Evolutionary conservation across 1,140 invertebrate genomes (phyloP).

Genomic region (Helicoverpa armigera): DNA sequence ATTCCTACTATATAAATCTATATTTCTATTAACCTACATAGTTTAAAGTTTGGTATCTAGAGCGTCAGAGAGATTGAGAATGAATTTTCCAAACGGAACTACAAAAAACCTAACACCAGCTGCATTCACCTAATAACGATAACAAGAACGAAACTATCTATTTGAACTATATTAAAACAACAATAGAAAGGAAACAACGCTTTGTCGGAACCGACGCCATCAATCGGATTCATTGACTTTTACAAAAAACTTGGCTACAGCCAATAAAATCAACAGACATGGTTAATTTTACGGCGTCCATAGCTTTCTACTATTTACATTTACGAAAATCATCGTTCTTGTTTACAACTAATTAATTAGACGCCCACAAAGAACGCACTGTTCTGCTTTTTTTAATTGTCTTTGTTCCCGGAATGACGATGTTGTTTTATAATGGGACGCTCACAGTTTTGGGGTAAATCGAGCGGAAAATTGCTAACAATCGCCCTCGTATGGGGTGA

Average conservation of each 20-base stretch:
- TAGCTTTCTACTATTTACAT: slow-evolving; percentile 82
- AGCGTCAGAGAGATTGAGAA: no score
- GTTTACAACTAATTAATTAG: slow-evolving; percentile 85
- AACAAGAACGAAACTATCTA: slow-evolving; percentile 13
- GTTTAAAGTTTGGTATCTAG: no score
- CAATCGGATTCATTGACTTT: slow-evolving; percentile 67
- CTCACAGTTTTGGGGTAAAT: slow-evolving; percentile 74
- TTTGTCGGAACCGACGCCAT: slow-evolving; percentile 65
- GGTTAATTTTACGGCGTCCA: slow-evolving; percentile 73
- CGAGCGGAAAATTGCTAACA: slow-evolving; percentile 82
- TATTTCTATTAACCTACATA: no score
- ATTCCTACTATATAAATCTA: no score
- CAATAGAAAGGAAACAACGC: slow-evolving; percentile 73
- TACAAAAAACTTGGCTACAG: slow-evolving; percentile 54
- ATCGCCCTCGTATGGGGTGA: slow-evolving; percentile 61
- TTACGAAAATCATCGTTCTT: slow-evolving; percentile 83
- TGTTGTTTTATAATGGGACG: slow-evolving; percentile 61
- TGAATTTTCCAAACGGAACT: not conserved
- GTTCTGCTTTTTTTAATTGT: slow-evolving; percentile 63
- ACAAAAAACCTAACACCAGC: not conserved
- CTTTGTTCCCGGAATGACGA: slow-evolving; percentile 63
- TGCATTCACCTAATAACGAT: slow-evolving; percentile 9
- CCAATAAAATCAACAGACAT: slow-evolving; percentile 70
- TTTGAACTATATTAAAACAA: slow-evolving; percentile 58
- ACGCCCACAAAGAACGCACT: slow-evolving; percentile 69